Base-by-base conservation (phyloP, 1,140 invertebrate species). In the Bombyx mandarina region DNA sequence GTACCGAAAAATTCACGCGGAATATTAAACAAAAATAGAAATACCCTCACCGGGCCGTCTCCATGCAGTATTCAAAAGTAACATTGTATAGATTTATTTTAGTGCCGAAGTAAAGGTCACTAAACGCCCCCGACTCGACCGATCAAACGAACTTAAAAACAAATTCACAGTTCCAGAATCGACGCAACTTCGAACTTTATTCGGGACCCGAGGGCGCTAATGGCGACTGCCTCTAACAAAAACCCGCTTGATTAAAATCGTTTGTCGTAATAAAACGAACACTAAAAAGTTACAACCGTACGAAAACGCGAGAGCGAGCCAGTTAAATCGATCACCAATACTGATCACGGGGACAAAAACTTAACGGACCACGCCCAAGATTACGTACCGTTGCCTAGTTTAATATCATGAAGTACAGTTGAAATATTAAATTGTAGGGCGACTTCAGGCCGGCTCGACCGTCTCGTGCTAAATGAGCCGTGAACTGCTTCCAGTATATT, bases 181-280 rank as follows among this genome's bases (percentile, higher is more conserved):
- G 79, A 84, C 77, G 79, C 73, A 73, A 81, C 69, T 77, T 75
- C 63, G 62, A 78, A 81, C 82, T 80, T 81, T 79, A 83, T 83
- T 78, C 71, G 65, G 58, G 73, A 63, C 73, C 68, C 69, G 55
- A 56, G 66, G 71, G 75, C 74, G 77, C 72, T 84, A 82, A 85
- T 80, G 69, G 78, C 72, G 67, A 75, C 64, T 71, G 77, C 71
- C 70, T 67, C 69, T 75, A 82, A 80, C 82, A 83, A 87, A 85
- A 86, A 84, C 76, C 79, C 73, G 73, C 81, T 87, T 87, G 82
- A 87, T 87, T 85, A 87, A 87, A 87, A 87, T 84, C 84, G 82
- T 87, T 86, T 84, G 84, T 86, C 77, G 82, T 82, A 87, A 87
- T 87, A 86, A 87, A 87, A 85, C 68, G 68, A 80, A 75, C 66